These are phyloP conservation scores for Synergus itoensis DNA, from an alignment of 2,888 invertebrate genomes.

Conservation along the genomic window DNA sequence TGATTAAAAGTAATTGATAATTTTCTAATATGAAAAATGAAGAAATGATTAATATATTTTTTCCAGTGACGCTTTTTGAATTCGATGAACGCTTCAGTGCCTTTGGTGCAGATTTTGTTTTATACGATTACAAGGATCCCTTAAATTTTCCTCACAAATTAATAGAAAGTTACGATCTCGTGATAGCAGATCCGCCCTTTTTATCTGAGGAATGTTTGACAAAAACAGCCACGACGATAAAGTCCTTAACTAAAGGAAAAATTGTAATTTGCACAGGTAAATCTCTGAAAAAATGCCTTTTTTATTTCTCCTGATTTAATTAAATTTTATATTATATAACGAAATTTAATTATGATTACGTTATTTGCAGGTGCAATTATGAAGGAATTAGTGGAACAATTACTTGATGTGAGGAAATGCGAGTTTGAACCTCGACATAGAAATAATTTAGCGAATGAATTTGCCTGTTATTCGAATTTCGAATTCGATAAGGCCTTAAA, in stretches of 20 bases:
- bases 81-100: constrained; percentile 91
- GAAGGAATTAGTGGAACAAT: constrained; percentile 83
- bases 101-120: constrained; percentile 88
- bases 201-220: constrained; percentile 94
- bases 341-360: not conserved
- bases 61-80: constrained; percentile 88
- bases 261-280: constrained; percentile 93
- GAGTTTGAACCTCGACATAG: constrained; percentile 89
- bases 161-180: constrained; percentile 85
- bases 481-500: constrained; percentile 80
- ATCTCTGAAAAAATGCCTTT: not conserved
- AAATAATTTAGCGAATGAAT: constrained; percentile 95
- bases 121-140: constrained; percentile 93
- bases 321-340: not conserved
- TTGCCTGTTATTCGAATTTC: constrained; percentile 94
- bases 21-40: too few species aligned
- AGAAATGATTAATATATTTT: not conserved
- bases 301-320: not conserved
- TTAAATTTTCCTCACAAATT: constrained; percentile 83
- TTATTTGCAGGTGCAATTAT: constrained; percentile 84
- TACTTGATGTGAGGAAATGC: constrained; percentile 84
- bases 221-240: constrained; percentile 89
- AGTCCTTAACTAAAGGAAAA: constrained; percentile 85
- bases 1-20: too few species aligned
- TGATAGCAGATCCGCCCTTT: constrained; percentile 97